phyloP scores from a whole-genome alignment of 2,888 invertebrate species.

The Ectemnius continuus region DNA sequence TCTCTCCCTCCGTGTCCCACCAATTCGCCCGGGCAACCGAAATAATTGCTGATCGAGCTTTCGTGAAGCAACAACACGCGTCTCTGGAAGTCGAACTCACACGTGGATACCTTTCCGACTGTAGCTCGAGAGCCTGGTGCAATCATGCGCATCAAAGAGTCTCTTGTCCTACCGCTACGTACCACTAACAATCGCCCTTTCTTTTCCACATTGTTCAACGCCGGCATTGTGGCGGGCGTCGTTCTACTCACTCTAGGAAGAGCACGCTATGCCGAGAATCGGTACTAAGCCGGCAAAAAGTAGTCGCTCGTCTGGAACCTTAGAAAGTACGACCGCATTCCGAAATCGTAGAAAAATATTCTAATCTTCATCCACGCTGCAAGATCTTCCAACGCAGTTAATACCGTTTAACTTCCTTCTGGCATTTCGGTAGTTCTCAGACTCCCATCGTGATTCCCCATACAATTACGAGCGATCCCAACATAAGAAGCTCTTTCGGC shows the following conservation, averaged over 20 bases:
- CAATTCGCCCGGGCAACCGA: neutral
- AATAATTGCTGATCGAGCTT: conserved; percentile 28
- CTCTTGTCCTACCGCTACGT: conserved; percentile 54
- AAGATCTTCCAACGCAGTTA: no score
- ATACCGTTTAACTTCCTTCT: no score
- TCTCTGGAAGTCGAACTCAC: no score
- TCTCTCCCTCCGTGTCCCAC: no score
- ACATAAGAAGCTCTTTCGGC: neutral
- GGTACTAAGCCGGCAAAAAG: no score
- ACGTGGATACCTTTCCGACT: no score
- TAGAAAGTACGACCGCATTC: conserved; percentile 9
- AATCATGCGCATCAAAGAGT: conserved; percentile 61
- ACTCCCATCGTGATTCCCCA: no score
- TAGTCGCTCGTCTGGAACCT: no score
- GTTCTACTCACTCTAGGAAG: no score
- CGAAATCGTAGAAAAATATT: neutral
- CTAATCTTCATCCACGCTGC: no score
- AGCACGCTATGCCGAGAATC: no score
- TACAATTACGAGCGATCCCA: conserved; percentile 10
- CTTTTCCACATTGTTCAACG: conserved; percentile 10
- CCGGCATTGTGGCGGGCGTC: neutral
- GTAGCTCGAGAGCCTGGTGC: conserved; percentile 45
- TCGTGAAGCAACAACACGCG: conserved; percentile 16
- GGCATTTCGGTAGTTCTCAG: no score
- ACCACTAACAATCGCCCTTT: conserved; percentile 29